Base-by-base conservation (phyloP, 2,797 vertebrate species). In the Enteromius anoplus region DNA sequence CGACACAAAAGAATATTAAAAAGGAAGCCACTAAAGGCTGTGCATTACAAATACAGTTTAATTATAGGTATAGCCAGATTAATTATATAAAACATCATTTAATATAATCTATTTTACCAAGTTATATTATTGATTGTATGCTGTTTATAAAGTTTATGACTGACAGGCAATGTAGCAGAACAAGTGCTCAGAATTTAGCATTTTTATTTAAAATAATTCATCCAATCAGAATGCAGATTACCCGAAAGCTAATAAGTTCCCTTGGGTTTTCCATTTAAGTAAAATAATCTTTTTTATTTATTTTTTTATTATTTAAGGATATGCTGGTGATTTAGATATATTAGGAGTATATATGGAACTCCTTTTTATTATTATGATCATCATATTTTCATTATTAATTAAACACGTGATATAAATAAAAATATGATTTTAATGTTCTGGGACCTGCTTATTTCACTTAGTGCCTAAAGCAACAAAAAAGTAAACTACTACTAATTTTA, bases 401-500 rank as follows among this genome's bases (percentile, higher is more conserved):
- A 3, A 11, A 73, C 47, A 8, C 10, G 26, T 73, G 19, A 34
- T 47, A 47, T 29, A 49, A 29, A 71, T 49, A 71, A 17, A 71
- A 71, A 0, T 0, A 10, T 17, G 4, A 10, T n/a, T 47, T 71
- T 29, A 19, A 49, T 29, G 15, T 29, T 49, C 23, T 49, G 2
- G 15, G 8, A 29, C 49, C 21, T 23, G n/a, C 5, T 53, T 73
- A n/a, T 53, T 53, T 73, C 1, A 21, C 58, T 55, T 55, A 23
- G 9, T 11, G 15, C 47, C 7, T 49, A 29, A 11, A 58, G 9
- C 21, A 58, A 72, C 45, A 29, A 73, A 73, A 72, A 32, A 34
- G 26, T 64, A 32, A 75, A 37, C 3, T 75, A 55, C 14, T 60
- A 75, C 49, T 34, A n/a, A 34, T 73, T 40, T 75, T 75, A 60